Percentiles rank a stretch among this genome's conserved stretches.
Conservation (phyloP, 2,888 invertebrate genomes). For the Alitta virens region DNA sequence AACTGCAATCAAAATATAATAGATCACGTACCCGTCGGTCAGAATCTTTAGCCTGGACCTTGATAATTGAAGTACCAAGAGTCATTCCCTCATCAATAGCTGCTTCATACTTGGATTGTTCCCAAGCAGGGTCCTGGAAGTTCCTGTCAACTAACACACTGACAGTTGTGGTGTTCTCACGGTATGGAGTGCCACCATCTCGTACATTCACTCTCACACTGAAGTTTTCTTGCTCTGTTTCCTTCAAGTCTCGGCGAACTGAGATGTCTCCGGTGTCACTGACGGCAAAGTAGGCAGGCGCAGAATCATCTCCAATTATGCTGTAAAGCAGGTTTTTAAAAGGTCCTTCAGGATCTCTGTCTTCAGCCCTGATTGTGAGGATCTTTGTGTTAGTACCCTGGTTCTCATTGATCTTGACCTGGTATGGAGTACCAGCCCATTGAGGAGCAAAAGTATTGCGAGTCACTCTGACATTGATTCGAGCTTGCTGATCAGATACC, state of each 20-base stretch:
- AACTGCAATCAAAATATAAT: no score
- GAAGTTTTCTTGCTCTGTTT: constrained; percentile 20
- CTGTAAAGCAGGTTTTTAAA: constrained; percentile 1
- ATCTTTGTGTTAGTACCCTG: constrained; percentile 15
- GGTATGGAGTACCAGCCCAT: constrained; percentile 18
- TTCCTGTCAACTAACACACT: constrained; percentile 40
- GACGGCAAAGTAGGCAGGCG: constrained; percentile 38
- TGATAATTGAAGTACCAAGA: constrained; percentile 29
- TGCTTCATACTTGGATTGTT: constrained; percentile 18
- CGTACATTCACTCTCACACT: constrained; percentile 60
- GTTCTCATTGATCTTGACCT: constrained; percentile 18
- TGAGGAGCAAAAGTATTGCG: constrained; percentile 39
- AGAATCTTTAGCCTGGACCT: constrained; percentile 34
- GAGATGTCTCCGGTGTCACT: constrained; percentile 28
- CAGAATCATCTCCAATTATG: constrained; percentile 41
- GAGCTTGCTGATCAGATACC: constrained; percentile 27
- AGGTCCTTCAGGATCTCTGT: constrained; percentile 17
- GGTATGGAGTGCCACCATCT: constrained; percentile 73
- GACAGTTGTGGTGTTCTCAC: constrained; percentile 32
- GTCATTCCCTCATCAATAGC: constrained; percentile 23
- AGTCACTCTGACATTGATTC: constrained; percentile 38
- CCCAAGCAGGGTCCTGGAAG: constrained; percentile 35
- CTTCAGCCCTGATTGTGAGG: constrained; percentile 15
- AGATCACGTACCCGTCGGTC: constrained; percentile 32
- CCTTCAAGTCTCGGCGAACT: constrained; percentile 17